Evolutionary conservation across 2,888 invertebrate species (phyloP).

Genomic region (Phyllotreta striolata): DNA sequence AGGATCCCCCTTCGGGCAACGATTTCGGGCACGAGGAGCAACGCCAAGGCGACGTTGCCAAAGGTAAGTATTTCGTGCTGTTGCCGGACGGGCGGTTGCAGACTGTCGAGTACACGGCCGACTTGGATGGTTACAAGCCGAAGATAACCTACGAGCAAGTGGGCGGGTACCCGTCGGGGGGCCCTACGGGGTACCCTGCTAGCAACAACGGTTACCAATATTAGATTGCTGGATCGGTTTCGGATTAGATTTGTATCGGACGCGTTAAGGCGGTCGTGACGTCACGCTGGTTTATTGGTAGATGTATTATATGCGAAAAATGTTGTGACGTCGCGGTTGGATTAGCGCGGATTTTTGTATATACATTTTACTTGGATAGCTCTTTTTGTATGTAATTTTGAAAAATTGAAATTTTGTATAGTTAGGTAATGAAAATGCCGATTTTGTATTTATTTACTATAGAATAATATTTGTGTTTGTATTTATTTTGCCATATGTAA

Average conservation of each 20-base stretch:
- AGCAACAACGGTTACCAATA: conserved; percentile 33
- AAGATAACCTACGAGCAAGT: conserved; percentile 69
- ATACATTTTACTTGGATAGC: too few relatives aligned
- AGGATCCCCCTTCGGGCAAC: conserved; percentile 70
- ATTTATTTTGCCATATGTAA: conserved; percentile 44
- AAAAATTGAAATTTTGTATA: too few relatives aligned
- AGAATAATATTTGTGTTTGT: conserved; percentile 7
- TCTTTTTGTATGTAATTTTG: too few relatives aligned
- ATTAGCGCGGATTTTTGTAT: background rate
- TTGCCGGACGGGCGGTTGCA: conserved; percentile 74
- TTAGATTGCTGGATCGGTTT: conserved; percentile 22
- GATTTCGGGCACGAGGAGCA: conserved; percentile 74
- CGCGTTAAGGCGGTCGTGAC: too few relatives aligned
- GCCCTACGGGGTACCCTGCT: conserved; percentile 23
- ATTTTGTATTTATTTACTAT: conserved; percentile 19
- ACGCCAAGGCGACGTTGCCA: conserved; percentile 72
- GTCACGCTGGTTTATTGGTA: too few relatives aligned
- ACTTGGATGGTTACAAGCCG: conserved; percentile 71
- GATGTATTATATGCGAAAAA: too few relatives aligned
- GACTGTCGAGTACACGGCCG: conserved; percentile 72
- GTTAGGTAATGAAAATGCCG: too few relatives aligned
- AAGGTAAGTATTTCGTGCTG: conserved; percentile 73
- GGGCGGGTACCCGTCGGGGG: conserved; percentile 28
- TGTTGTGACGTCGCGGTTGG: background rate
- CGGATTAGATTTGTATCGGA: conserved; percentile 5